A percentile compares a stretch with the other conserved stretches of the same genome.
phyloP scores from a whole-genome alignment of 2,888 invertebrate genomes.

The Drosophila setosimentum region DNA sequence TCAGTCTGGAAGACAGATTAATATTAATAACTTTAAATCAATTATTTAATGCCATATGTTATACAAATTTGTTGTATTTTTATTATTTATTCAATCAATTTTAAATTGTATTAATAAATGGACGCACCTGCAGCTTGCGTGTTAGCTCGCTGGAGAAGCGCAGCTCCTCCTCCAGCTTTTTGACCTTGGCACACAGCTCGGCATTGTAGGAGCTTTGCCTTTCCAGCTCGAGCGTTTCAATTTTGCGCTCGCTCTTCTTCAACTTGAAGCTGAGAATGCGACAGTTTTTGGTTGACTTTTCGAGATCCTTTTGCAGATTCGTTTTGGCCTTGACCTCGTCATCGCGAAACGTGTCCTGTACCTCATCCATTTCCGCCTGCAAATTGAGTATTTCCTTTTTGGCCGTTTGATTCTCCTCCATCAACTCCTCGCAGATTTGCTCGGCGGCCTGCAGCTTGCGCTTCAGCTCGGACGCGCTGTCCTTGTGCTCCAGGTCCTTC shows the following conservation, averaged over 20 bases:
- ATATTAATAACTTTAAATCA: not conserved
- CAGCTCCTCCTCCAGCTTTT: conserved; percentile 94
- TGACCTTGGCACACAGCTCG: conserved; percentile 89
- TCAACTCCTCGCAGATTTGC: conserved; percentile 95
- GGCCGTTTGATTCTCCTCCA: conserved; percentile 98
- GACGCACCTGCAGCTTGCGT: conserved; percentile 87
- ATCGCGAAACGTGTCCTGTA: conserved; percentile 98
- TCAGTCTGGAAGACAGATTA: conserved; percentile 68
- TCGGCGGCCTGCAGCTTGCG: conserved; percentile 96
- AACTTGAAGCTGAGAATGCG: conserved; percentile 98
- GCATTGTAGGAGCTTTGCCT: conserved; percentile 89
- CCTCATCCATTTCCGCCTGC: conserved; percentile 99
- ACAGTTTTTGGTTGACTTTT: conserved; percentile 98
- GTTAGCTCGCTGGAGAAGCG: conserved; percentile 92
- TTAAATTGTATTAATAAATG: not conserved
- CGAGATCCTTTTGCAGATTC: conserved; percentile 96
- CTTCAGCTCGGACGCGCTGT: conserved; percentile 89
- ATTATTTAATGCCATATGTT: not conserved
- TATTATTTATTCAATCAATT: not conserved
- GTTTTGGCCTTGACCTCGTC: conserved; percentile 99
- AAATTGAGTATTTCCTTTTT: conserved; percentile 96
- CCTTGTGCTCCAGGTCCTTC: conserved; percentile 89
- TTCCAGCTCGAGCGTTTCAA: conserved; percentile 94
- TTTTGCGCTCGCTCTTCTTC: conserved; percentile 96
- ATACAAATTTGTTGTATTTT: not conserved